Base-by-base conservation (phyloP, 2,797 vertebrate genomes). In the Muscicapa comitata region DNA sequence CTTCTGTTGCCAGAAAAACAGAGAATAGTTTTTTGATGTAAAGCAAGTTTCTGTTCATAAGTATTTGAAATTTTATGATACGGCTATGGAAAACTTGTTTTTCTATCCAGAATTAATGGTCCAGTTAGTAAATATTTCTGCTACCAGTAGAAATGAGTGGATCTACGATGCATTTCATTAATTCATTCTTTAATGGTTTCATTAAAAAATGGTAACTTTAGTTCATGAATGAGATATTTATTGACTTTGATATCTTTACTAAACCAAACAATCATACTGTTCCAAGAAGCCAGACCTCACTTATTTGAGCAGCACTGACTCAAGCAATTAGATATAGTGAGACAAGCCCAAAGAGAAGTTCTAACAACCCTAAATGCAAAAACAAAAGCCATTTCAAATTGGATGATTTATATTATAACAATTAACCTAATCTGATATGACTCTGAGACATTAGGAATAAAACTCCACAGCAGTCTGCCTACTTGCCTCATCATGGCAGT, bases 91-190 rank as follows among this genome's bases (percentile, higher is more conserved):
- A 93, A 88, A 10, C 5, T 37, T 55, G 61, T 7, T 45, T 43
- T 61, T 87, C 25, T 53, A 29, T 37, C n/a, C 29, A 61, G n/a
- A 51, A n/a, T 37, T 53, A 72, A 55, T 9, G 14, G 37, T 54
- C 19, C 37, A 62, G 38, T 53, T 58, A 65, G 18, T n/a, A 59
- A 62, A 43, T 50, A 54, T 54, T 88, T 68, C 38, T 68, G 11
- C 25, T 45, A 61, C 42, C 12, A 18, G 23, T 13, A 80, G 61
- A 79, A 90, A 66, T 38, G 0, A 61, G 15, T 55, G 17, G 13
- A 31, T 38, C 17, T 62, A 37, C 0, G 0, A 61, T 21, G 59
- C 18, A 31, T 43, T 68, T 72, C 25, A n/a, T 76, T 71, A 0
- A 28, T 58, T 70, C 3, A 7, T 28, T 61, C n/a, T 82, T 72